Percentiles rank a stretch among this genome's conserved stretches.
Conservation (phyloP, 2,113 vertebrate species). For the Dinomys branickii region DNA sequence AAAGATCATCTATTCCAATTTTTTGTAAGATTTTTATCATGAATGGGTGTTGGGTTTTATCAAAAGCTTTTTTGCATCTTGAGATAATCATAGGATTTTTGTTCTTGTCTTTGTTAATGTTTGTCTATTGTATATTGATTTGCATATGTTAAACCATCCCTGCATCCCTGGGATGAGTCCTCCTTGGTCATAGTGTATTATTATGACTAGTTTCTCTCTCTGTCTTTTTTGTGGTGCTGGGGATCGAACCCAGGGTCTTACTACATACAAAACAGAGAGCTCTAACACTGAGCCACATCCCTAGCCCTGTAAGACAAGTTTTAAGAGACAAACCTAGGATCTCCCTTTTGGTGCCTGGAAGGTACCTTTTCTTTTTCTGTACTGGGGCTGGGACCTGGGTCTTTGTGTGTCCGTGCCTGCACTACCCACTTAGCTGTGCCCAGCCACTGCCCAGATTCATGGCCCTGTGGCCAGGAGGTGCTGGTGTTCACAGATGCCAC, state of each 20-base stretch:
- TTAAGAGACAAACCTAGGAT: too few species aligned
- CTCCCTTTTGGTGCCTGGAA: too few species aligned
- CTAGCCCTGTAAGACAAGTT: too few species aligned
- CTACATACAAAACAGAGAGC: too few species aligned
- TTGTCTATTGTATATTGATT: neutral
- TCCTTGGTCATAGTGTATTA: neutral
- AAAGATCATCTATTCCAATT: neutral
- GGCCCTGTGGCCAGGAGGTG: neutral
- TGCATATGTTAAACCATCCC: neutral
- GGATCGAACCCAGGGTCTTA: too few species aligned
- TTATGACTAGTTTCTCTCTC: neutral
- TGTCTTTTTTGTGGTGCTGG: too few species aligned
- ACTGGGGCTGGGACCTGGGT: neutral
- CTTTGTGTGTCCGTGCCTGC: neutral
- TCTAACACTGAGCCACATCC: too few species aligned
- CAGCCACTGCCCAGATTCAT: neutral
- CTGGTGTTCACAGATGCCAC: neutral
- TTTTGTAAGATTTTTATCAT: neutral
- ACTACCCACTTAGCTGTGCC: neutral
- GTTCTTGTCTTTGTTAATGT: neutral
- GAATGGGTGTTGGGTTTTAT: neutral
- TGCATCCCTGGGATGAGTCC: neutral
- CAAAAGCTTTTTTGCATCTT: neutral
- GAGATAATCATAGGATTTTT: neutral
- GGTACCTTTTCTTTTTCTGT: neutral